phyloP scores from a whole-genome alignment of 35 echinoderm and acorn worm species.

The Ptychodera flava region DNA sequence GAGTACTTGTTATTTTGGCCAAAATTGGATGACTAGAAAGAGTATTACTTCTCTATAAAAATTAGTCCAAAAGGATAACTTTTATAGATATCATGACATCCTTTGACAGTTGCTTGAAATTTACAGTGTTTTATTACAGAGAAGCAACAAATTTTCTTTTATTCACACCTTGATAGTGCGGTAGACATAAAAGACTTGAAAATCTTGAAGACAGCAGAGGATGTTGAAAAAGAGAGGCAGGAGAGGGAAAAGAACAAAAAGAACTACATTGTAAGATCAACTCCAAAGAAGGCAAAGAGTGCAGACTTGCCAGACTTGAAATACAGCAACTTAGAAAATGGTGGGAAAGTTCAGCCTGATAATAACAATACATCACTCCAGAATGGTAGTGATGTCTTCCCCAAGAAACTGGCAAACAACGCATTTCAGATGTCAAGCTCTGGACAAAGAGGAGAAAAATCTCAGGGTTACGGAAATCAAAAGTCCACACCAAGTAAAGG shows the following conservation, averaged over 20 bases:
- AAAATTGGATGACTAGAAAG: too few relatives aligned
- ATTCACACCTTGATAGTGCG: conserved; percentile 47
- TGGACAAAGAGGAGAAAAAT: background rate
- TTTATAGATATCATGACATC: too few relatives aligned
- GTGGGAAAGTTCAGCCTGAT: background rate
- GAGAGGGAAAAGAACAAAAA: conserved; percentile 32
- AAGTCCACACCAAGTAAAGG: background rate
- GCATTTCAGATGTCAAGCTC: background rate
- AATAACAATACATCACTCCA: background rate
- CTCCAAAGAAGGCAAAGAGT: background rate
- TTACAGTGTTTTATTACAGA: too few relatives aligned
- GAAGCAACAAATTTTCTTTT: too few relatives aligned
- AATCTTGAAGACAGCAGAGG: conserved; percentile 50
- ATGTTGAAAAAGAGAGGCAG: conserved; percentile 4
- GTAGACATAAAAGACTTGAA: conserved; percentile 62
- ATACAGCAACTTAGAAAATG: background rate
- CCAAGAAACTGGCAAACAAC: background rate
- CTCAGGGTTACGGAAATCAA: background rate
- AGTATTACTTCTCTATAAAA: too few relatives aligned
- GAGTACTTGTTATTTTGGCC: too few relatives aligned
- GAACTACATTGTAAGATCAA: background rate
- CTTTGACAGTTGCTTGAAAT: too few relatives aligned
- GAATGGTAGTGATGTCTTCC: background rate
- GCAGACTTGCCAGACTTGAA: background rate
- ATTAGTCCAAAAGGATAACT: too few relatives aligned